Base-by-base conservation (phyloP, 2,888 invertebrate species). In the Julus scanicus region DNA sequence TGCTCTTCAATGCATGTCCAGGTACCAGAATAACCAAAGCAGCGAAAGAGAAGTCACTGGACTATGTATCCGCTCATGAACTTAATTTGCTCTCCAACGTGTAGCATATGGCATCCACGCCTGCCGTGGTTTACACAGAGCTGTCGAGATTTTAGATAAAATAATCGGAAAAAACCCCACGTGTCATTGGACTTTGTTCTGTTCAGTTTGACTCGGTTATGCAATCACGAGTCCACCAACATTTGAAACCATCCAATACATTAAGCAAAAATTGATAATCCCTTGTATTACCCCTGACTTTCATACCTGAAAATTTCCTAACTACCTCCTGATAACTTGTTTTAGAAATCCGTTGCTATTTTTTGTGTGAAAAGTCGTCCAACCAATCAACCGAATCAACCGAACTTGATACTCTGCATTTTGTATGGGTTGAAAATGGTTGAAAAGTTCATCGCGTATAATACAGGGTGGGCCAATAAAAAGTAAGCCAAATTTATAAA, bases 21-120 rank as follows among this genome's bases (percentile, higher is more conserved):
- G 71, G 71, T 71, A 71, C 29, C 20, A 17, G 71, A 29, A 71
- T 63, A 63, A n/a, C 5, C 6, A 3, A 8, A 63, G 63, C 63
- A 17, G 20, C 63, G 63, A 71, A 29, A 71, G 71, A 71, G 71
- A 20, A 71, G 71, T 71, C 71, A 71, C 71, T 71, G 71, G 71
- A 71, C 71, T 71, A 71, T 71, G 71, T 29, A 71, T 71, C 71
- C 71, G 71, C 71, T 71, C 71, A 20, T 29, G 29, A 11, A 71
- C 29, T 29, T 71, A 71, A 71, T 71, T 71, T 71, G 71, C 71
- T 71, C 71, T 71, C 71, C 6, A 71, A 71, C 29, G 29, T 29
- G 71, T 71, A 71, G 71, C 71, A 71, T 71, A 71, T 71, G 71
- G 71, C 29, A 71, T 71, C 71, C 71, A 71, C 71, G 71, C 71